A percentile compares a stretch with the other conserved stretches of the same genome.
phyloP scores from a whole-genome alignment of 37 sponge, comb jelly and placozoan genomes.

The Theonella swinhoei region DNA sequence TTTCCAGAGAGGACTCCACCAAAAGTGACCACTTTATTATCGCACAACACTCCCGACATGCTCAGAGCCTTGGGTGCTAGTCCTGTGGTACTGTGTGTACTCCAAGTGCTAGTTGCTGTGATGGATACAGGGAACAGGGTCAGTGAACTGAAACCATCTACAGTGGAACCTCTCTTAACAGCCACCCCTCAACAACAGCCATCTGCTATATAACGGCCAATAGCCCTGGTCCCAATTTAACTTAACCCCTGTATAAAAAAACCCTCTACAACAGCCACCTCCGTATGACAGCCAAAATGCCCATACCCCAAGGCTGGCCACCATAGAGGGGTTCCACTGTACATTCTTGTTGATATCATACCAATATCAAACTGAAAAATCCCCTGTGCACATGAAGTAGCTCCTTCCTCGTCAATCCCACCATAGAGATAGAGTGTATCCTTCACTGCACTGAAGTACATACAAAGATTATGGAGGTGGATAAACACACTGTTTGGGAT shows the following conservation, averaged over 20 bases:
- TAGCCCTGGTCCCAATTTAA: no score
- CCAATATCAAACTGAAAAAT: conserved; percentile 54
- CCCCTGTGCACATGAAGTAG: conserved; percentile 38
- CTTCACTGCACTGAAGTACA: conserved; percentile 42
- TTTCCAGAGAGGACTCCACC: conserved; percentile 69
- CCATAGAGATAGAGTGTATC: conserved; percentile 59
- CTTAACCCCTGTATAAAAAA: no score
- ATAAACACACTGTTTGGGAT: no score
- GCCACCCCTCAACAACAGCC: no score
- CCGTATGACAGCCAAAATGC: no score
- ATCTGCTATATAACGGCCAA: no score
- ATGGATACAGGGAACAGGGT: not conserved
- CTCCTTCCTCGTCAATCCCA: conserved; percentile 48
- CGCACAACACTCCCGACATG: conserved; percentile 15
- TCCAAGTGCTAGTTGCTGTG: conserved; percentile 47
- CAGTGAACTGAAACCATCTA: no score
- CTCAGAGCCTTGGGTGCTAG: conserved; percentile 47
- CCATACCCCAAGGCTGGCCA: no score
- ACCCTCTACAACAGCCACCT: no score
- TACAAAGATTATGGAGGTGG: no score
- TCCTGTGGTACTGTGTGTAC: conserved; percentile 31
- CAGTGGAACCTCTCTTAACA: no score
- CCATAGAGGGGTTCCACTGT: no score
- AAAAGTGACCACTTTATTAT: conserved; percentile 57
- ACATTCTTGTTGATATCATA: conserved; percentile 5